phyloP scores from a whole-genome alignment of 2,797 vertebrate species.

The Philypnodon macrostomus region DNA sequence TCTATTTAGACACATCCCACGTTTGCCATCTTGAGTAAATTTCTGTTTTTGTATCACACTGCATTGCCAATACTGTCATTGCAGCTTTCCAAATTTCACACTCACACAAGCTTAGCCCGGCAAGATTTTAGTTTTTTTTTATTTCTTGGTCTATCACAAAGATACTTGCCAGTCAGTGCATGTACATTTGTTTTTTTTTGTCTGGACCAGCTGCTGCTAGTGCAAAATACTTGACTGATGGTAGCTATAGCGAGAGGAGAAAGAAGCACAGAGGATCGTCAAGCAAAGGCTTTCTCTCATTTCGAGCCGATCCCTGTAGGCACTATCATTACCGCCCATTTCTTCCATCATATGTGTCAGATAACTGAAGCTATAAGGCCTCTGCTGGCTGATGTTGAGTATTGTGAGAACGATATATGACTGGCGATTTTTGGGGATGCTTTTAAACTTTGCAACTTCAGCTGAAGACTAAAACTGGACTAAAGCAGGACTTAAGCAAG shows the following conservation, averaged over 20 bases:
- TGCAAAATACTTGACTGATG: slow-evolving; percentile 47
- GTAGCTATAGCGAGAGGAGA: slow-evolving; percentile 32
- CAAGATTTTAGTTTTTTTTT: slow-evolving; percentile 13
- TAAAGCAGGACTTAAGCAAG: too few species aligned
- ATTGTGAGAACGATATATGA: too few species aligned
- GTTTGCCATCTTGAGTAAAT: slow-evolving; percentile 1
- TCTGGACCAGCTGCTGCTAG: slow-evolving; percentile 30
- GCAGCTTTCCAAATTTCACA: slow-evolving; percentile 28
- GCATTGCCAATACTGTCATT: slow-evolving; percentile 15
- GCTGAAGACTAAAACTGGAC: too few species aligned
- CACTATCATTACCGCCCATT: slow-evolving; percentile 58
- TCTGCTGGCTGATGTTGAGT: too few species aligned
- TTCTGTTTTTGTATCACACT: slow-evolving; percentile 3
- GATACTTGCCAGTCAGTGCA: slow-evolving; percentile 25
- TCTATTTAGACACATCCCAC: background rate
- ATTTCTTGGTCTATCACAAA: slow-evolving; percentile 15
- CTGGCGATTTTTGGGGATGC: too few species aligned
- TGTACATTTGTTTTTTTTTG: slow-evolving; percentile 23
- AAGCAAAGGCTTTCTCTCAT: slow-evolving; percentile 35
- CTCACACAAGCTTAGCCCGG: slow-evolving; percentile 13
- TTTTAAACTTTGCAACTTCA: too few species aligned
- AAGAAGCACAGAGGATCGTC: too few species aligned
- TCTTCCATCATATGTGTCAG: slow-evolving; percentile 46
- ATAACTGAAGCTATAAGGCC: slow-evolving; percentile 23
- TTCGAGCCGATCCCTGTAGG: slow-evolving; percentile 40